These are phyloP conservation scores for Falcaria lacertinaria DNA, from an alignment of 2,888 invertebrate species.

Conservation along the genomic window DNA sequence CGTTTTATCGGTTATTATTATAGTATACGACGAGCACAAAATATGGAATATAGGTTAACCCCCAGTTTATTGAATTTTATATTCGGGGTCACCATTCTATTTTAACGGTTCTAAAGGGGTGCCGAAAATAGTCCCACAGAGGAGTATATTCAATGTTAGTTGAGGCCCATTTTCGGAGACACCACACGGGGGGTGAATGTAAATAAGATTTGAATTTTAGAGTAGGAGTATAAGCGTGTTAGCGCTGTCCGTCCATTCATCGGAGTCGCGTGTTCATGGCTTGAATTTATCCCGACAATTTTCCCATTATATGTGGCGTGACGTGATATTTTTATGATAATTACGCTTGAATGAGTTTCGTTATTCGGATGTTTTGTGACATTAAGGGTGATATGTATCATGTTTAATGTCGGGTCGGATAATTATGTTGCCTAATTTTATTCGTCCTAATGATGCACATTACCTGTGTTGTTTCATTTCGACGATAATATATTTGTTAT, in stretches of 20 bases:
- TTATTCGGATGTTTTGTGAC: neutral
- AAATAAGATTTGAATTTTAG: slow-evolving; percentile 73
- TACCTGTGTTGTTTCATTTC: neutral
- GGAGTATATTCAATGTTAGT: slow-evolving; percentile 49
- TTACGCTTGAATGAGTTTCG: neutral
- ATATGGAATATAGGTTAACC: slow-evolving; percentile 28
- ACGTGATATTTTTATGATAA: slow-evolving; percentile 5
- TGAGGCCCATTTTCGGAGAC: slow-evolving; percentile 55
- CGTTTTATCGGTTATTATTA: neutral
- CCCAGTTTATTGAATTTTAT: slow-evolving; percentile 60
- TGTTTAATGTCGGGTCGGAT: neutral
- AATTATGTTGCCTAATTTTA: neutral
- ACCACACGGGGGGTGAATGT: slow-evolving; percentile 57
- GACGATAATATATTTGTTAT: neutral
- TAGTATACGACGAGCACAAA: slow-evolving; percentile 17
- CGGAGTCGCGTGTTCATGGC: slow-evolving; percentile 18
- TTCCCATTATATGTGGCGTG: slow-evolving; percentile 19
- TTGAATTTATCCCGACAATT: slow-evolving; percentile 23
- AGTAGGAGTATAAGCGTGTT: slow-evolving; percentile 34
- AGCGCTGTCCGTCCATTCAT: slow-evolving; percentile 6
- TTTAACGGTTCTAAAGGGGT: slow-evolving; percentile 60
- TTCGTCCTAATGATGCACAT: neutral
- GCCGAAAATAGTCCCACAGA: slow-evolving; percentile 61
- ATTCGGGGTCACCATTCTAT: slow-evolving; percentile 60
- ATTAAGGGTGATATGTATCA: neutral